A percentile compares a stretch with the other conserved stretches of the same genome.
Evolutionary conservation across 2,888 invertebrate species (phyloP).

Genomic region (Psylliodes chrysocephalus): DNA sequence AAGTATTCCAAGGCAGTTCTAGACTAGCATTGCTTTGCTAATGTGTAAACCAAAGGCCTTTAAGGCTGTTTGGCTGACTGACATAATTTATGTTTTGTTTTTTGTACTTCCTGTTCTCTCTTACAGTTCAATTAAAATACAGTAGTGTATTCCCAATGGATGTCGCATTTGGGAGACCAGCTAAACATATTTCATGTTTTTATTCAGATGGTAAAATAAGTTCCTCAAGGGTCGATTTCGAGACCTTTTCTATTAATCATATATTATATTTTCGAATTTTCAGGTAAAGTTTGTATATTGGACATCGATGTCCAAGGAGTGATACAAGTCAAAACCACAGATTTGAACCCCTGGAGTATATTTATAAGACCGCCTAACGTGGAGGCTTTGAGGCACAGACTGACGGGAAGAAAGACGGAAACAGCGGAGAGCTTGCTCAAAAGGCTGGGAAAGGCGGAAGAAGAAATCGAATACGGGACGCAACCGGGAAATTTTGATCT

Average conservation of each 20-base stretch:
- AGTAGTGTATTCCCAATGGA: too few species aligned
- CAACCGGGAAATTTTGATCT: constrained; percentile 84
- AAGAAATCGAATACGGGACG: constrained; percentile 87
- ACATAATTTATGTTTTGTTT: too few species aligned
- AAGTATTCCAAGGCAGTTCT: too few species aligned
- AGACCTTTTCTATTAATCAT: neutral
- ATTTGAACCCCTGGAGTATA: constrained; percentile 84
- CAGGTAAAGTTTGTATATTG: constrained; percentile 78
- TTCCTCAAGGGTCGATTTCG: neutral
- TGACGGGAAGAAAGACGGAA: constrained; percentile 87
- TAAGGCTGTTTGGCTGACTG: too few species aligned
- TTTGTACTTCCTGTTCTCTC: too few species aligned
- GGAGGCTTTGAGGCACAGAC: constrained; percentile 77
- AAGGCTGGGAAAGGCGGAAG: constrained; percentile 80
- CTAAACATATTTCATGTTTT: too few species aligned
- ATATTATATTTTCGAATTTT: constrained; percentile 4
- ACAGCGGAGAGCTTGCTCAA: constrained; percentile 84
- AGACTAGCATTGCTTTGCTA: too few species aligned
- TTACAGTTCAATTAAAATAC: too few species aligned
- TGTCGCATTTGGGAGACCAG: too few species aligned
- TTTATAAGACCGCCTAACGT: constrained; percentile 94
- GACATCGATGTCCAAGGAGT: constrained; percentile 98
- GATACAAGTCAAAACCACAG: constrained; percentile 76
- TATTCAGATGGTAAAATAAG: too few species aligned
- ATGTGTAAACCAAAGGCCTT: too few species aligned